phyloP scores from a whole-genome alignment of 2,888 invertebrate species.

The Cheilosia scutellata region DNA sequence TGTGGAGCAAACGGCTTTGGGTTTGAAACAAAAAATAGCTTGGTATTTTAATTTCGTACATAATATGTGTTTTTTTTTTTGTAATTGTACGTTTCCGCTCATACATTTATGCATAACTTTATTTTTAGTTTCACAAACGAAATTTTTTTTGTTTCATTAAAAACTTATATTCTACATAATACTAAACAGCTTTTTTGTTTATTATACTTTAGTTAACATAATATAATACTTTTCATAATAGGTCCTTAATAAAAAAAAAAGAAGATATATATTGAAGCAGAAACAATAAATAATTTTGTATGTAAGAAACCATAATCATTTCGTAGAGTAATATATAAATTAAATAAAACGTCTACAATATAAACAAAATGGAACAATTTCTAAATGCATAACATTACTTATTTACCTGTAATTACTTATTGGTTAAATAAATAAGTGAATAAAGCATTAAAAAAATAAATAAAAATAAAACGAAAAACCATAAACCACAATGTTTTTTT shows the following conservation, averaged over 20 bases:
- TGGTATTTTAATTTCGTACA: slow-evolving; percentile 32
- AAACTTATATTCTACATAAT: slow-evolving; percentile 20
- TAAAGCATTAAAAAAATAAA: slow-evolving; percentile 54
- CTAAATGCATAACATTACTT: slow-evolving; percentile 68
- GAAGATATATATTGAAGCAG: slow-evolving; percentile 64
- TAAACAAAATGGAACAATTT: slow-evolving; percentile 63
- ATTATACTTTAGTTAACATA: slow-evolving; percentile 63
- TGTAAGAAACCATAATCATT: slow-evolving; percentile 75
- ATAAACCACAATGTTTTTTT: slow-evolving; percentile 18
- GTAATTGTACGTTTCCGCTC: slow-evolving; percentile 42
- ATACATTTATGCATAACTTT: slow-evolving; percentile 57
- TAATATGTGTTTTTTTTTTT: slow-evolving; percentile 13
- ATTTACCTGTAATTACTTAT: slow-evolving; percentile 68
- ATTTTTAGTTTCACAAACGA: slow-evolving; percentile 48
- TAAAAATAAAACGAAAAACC: slow-evolving; percentile 49
- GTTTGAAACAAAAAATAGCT: slow-evolving; percentile 27
- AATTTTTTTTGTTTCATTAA: slow-evolving; percentile 48
- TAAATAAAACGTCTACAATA: slow-evolving; percentile 64
- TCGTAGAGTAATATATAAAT: slow-evolving; percentile 72
- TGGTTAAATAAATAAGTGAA: slow-evolving; percentile 72
- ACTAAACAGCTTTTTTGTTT: slow-evolving; percentile 58
- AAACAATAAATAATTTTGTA: slow-evolving; percentile 75
- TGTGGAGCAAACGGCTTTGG: slow-evolving; percentile 14
- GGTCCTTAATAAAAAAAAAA: slow-evolving; percentile 47
- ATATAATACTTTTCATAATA: slow-evolving; percentile 56